Conservation (phyloP, 2,797 vertebrate genomes). For the Mormyrops boulengeri region DNA sequence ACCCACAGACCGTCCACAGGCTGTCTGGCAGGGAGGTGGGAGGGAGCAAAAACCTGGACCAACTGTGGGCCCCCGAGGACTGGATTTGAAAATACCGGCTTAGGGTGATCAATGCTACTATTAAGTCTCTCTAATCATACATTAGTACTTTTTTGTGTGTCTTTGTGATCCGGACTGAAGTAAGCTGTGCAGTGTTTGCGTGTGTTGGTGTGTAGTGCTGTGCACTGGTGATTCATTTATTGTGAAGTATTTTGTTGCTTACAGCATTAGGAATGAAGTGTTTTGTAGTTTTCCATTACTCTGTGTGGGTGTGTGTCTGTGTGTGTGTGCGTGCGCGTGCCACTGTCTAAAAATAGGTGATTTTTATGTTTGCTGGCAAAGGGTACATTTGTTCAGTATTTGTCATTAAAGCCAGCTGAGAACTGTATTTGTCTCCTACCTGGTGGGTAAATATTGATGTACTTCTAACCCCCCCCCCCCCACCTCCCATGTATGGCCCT, state of each 20-base stretch:
- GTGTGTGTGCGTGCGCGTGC: not conserved
- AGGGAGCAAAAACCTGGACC: not conserved
- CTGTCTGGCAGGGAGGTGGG: not conserved
- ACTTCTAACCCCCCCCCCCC: not conserved
- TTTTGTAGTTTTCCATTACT: not conserved
- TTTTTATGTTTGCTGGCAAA: not conserved
- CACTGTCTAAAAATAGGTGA: not conserved
- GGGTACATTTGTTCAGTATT: conserved; percentile 1
- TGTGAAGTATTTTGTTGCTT: not conserved
- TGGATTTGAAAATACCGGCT: not conserved
- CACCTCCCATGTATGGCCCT: not conserved
- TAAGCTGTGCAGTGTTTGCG: not conserved
- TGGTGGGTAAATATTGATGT: conserved; percentile 30
- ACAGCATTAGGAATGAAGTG: not conserved
- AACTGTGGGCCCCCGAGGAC: not conserved
- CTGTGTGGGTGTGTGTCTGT: not conserved
- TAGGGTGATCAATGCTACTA: not conserved
- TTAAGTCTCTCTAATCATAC: not conserved
- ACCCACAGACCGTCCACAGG: not conserved
- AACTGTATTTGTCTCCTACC: not conserved
- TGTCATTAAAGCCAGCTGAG: not conserved
- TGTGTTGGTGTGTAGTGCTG: not conserved
- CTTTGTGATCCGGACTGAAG: not conserved
- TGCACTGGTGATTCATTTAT: not conserved
- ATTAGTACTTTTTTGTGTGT: not conserved